Evolutionary conservation across 2,113 vertebrate species (phyloP).

Genomic region (Aspidoscelis tigris): DNA sequence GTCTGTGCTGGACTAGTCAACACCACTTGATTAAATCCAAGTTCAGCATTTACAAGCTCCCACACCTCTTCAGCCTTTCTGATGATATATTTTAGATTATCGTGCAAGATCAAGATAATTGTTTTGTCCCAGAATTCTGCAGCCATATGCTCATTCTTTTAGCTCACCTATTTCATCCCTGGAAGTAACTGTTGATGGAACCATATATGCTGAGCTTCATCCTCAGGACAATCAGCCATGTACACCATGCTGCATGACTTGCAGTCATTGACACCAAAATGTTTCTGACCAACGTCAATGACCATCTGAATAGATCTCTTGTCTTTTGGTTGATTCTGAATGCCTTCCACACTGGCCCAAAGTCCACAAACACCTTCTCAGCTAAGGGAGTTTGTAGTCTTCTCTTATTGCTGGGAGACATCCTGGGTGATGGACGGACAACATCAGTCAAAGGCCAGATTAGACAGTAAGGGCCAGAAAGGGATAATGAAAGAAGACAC

Average conservation of each 20-base stretch:
- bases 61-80: slow-evolving; percentile 94
- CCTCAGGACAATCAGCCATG: slow-evolving; percentile 85
- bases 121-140: slow-evolving; percentile 94
- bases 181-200: slow-evolving; percentile 89
- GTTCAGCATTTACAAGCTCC: slow-evolving; percentile 85
- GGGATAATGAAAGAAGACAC: too few relatives aligned
- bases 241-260: slow-evolving; percentile 93
- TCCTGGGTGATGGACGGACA: too few relatives aligned
- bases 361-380: too few relatives aligned
- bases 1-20: slow-evolving; percentile 78
- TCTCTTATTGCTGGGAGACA: too few relatives aligned
- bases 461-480: too few relatives aligned
- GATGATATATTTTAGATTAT: slow-evolving; percentile 87
- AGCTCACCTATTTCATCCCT: slow-evolving; percentile 89
- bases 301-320: slow-evolving; percentile 86
- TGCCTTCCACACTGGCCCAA: slow-evolving; percentile 62
- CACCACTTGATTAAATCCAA: slow-evolving; percentile 89
- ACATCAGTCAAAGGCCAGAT: too few relatives aligned
- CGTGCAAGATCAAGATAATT: slow-evolving; percentile 87
- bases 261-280: slow-evolving; percentile 86
- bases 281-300: slow-evolving; percentile 94
- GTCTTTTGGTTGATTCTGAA: slow-evolving; percentile 68
- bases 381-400: too few relatives aligned
- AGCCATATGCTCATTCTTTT: slow-evolving; percentile 93
- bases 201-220: slow-evolving; percentile 88